Percentiles rank a stretch among this genome's conserved stretches.
These are phyloP conservation scores for Bombus superbus DNA, from an alignment of 1,140 invertebrate species.

Conservation along the genomic window DNA sequence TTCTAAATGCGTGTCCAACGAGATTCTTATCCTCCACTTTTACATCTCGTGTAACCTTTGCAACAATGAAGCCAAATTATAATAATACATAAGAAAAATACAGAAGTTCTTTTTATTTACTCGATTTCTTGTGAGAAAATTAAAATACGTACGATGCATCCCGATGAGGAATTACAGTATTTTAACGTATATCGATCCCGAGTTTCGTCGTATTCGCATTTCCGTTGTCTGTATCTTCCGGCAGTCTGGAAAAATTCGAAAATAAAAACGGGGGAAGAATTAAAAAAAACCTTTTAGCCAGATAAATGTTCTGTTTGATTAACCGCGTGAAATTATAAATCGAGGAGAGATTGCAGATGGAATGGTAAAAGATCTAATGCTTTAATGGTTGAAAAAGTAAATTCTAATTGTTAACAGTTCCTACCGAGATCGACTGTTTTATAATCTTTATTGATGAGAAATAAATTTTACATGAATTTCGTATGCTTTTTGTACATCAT, in stretches of 20 bases:
- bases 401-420: slow-evolving; percentile 37
- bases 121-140: neutral
- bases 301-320: neutral
- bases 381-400: slow-evolving; percentile 4
- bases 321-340: neutral
- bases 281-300: neutral
- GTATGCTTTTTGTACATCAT: slow-evolving; percentile 42
- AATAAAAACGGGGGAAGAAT: slow-evolving; percentile 27
- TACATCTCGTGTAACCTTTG: neutral
- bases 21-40: slow-evolving; percentile 9
- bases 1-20: slow-evolving; percentile 19
- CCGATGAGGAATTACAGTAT: neutral
- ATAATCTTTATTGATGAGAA: slow-evolving; percentile 40
- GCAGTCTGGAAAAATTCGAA: slow-evolving; percentile 63
- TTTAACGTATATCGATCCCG: slow-evolving; percentile 5
- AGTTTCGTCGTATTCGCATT: slow-evolving; percentile 2
- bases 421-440: slow-evolving; percentile 34
- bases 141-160: slow-evolving; percentile 14
- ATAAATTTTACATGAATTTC: slow-evolving; percentile 50
- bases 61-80: slow-evolving; percentile 4
- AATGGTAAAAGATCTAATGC: neutral
- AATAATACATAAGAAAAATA: neutral
- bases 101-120: neutral
- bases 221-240: neutral
- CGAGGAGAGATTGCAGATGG: slow-evolving; percentile 6